A percentile compares a stretch with the other conserved stretches of the same genome.
phyloP scores from a whole-genome alignment of 2,797 vertebrate genomes.

The Alosa sapidissima region DNA sequence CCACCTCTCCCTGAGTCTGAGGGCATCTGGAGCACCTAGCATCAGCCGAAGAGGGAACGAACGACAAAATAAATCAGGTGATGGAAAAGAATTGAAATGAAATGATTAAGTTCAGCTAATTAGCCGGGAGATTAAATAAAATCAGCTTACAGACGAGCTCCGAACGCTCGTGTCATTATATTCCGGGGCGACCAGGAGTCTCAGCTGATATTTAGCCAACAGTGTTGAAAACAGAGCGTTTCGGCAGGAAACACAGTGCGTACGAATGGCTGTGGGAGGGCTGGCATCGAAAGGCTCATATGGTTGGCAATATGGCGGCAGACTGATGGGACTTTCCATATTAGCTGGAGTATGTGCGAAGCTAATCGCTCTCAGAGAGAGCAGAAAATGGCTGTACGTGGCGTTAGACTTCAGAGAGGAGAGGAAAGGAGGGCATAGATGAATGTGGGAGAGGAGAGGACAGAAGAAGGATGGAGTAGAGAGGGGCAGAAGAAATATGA shows the following conservation, averaged over 20 bases:
- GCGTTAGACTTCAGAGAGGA: constrained; percentile 21
- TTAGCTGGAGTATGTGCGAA: constrained; percentile 40
- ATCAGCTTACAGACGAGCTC: constrained; percentile 62
- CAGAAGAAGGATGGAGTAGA: background rate
- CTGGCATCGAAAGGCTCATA: constrained; percentile 33
- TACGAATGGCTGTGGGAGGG: background rate
- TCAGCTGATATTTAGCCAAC: constrained; percentile 64
- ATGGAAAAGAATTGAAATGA: constrained; percentile 73
- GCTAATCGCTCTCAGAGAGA: constrained; percentile 48
- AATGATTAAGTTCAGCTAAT: constrained; percentile 75
- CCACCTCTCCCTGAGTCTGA: background rate
- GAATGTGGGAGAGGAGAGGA: background rate
- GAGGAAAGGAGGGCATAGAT: constrained; percentile 35
- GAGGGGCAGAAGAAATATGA: background rate
- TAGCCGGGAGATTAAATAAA: constrained; percentile 70
- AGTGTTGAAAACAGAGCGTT: constrained; percentile 50
- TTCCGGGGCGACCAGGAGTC: constrained; percentile 54
- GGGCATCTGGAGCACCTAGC: constrained; percentile 42
- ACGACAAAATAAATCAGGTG: constrained; percentile 64
- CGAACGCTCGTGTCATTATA: background rate
- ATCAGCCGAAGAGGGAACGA: background rate
- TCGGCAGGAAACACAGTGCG: background rate
- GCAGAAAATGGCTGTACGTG: constrained; percentile 55
- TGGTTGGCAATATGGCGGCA: constrained; percentile 47
- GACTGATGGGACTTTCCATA: constrained; percentile 35